phyloP scores from a whole-genome alignment of 2,113 vertebrate genomes.

The Antechinus stuartii region DNA sequence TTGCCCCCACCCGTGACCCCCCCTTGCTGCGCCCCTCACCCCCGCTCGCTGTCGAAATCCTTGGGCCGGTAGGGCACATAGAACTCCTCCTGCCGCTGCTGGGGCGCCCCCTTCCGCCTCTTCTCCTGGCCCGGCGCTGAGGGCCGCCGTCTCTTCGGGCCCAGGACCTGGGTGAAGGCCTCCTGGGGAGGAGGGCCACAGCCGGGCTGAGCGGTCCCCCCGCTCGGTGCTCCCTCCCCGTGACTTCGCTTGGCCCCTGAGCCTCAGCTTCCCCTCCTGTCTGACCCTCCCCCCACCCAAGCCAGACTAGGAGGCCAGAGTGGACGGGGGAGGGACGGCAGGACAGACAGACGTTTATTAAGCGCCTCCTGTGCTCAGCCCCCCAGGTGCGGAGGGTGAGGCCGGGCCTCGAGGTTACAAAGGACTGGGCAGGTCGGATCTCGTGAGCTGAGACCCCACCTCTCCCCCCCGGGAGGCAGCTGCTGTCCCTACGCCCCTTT shows the following conservation, averaged over 20 bases:
- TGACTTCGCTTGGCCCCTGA: neutral
- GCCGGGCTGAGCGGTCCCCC: accelerated
- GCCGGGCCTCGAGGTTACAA: neutral
- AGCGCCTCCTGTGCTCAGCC: neutral
- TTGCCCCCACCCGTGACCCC: accelerated
- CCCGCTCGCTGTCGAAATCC: slow-evolving; percentile 95
- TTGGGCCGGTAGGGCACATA: slow-evolving; percentile 95
- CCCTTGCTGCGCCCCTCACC: slow-evolving; percentile 79
- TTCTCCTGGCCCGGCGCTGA: slow-evolving; percentile 66
- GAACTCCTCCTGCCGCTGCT: slow-evolving; percentile 86
- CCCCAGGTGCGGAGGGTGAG: neutral
- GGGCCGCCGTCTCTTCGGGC: slow-evolving; percentile 84
- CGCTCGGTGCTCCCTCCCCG: neutral
- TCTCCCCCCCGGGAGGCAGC: too few species aligned
- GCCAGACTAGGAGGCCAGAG: too few species aligned
- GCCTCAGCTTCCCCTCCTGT: neutral
- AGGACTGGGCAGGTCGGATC: too few species aligned
- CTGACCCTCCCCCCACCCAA: too few species aligned
- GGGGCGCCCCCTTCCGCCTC: slow-evolving; percentile 70
- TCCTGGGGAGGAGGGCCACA: slow-evolving; percentile 76
- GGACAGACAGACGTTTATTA: neutral
- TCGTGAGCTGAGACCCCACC: too few species aligned
- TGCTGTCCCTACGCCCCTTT: too few species aligned
- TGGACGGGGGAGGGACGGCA: too few species aligned
- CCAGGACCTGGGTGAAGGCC: slow-evolving; percentile 87